Evolutionary conservation across 2,113 vertebrate genomes (phyloP).

Genomic region (Pomatorhinus ruficollis): DNA sequence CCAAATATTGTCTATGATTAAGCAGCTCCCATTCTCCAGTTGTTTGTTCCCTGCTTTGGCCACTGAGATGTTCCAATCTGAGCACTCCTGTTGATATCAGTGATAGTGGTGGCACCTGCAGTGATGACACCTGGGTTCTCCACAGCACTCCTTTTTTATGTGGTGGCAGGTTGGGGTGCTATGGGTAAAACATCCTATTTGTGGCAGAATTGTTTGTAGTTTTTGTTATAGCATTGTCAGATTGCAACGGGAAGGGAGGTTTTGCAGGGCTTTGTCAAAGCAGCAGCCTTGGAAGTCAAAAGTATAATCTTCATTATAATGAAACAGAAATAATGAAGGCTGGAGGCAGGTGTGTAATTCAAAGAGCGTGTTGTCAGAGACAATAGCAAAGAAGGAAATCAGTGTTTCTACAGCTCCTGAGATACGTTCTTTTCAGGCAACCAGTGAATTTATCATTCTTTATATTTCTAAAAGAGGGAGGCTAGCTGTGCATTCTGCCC

Average conservation of each 20-base stretch:
- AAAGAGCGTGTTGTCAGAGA: not conserved
- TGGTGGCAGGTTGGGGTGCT: not conserved
- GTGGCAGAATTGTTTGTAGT: not conserved
- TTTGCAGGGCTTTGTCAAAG: not conserved
- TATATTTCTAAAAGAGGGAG: not conserved
- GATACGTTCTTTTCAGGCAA: not conserved
- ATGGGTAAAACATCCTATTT: accelerated
- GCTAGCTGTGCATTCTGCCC: not conserved
- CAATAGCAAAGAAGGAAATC: not conserved
- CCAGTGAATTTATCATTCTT: not conserved
- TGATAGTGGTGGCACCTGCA: not conserved
- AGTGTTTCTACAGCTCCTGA: not conserved
- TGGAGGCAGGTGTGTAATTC: constrained; percentile 38
- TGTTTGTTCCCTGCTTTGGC: not conserved
- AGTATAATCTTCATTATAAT: constrained; percentile 21
- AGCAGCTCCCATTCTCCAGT: not conserved
- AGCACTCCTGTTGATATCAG: not conserved
- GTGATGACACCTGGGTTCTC: no score
- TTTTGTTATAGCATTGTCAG: not conserved
- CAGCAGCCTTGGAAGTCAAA: not conserved
- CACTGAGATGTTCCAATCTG: not conserved
- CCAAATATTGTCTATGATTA: accelerated
- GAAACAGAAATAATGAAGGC: constrained; percentile 24
- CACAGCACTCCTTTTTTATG: accelerated
- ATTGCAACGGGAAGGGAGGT: not conserved